These are phyloP conservation scores for Latrodectus geometricus DNA, from an alignment of 1,140 invertebrate genomes.

Conservation along the genomic window DNA sequence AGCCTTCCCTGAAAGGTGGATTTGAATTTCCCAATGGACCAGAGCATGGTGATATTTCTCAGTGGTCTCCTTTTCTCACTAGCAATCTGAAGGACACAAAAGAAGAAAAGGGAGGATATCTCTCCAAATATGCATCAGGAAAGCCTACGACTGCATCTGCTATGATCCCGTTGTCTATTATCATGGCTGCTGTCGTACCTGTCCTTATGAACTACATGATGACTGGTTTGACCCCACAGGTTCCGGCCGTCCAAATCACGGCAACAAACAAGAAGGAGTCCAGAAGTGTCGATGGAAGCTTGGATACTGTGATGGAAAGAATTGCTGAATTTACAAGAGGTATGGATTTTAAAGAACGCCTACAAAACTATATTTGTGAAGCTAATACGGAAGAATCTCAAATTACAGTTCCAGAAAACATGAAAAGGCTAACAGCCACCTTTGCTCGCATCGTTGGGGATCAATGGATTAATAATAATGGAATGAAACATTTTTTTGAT, in stretches of 20 bases:
- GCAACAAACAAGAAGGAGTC: constrained; percentile 23
- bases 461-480: constrained; percentile 25
- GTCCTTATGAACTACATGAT: constrained; percentile 51
- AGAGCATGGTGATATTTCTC: neutral
- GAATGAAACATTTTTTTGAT: constrained; percentile 13
- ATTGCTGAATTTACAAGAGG: constrained; percentile 13
- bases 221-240: neutral
- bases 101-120: constrained; percentile 4
- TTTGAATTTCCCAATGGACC: neutral
- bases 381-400: neutral
- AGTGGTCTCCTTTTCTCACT: neutral
- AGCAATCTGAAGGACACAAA: constrained; percentile 4
- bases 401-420: neutral
- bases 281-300: neutral
- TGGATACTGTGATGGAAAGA: constrained; percentile 9
- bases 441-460: constrained; percentile 19
- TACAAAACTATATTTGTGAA: constrained; percentile 35
- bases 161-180: constrained; percentile 21
- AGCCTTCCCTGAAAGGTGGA: constrained; percentile 16
- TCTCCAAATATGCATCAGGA: constrained; percentile 31
- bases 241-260: constrained; percentile 5
- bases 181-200: constrained; percentile 27
- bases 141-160: constrained; percentile 24
- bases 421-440: constrained; percentile 2
- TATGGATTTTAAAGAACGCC: constrained; percentile 31